Evolutionary conservation across 2,113 vertebrate genomes (phyloP), one percentile per base, ranked within the genome.

Genomic region (Monarcha castaneiventris): DNA sequence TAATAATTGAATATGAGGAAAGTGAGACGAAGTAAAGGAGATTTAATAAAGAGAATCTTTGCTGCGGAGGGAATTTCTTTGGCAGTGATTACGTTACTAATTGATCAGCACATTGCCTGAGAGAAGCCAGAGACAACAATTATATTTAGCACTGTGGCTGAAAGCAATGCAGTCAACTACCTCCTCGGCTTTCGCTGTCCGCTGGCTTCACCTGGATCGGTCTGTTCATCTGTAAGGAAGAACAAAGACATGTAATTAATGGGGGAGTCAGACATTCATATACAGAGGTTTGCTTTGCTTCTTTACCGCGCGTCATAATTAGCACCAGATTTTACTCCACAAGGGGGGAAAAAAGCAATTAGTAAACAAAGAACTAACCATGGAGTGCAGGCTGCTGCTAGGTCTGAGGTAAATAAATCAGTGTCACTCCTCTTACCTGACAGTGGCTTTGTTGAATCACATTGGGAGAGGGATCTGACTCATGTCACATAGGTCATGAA

Each of bases 161-260:
- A 97, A 97, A 97, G 96, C 97, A 98, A 98, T 96, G 95, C 97
- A 98, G 97, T 98, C 97, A 98, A 98, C 98, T 99, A 99, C 99
- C 99, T 99, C 99, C 99, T 98, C 99, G 99, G 97, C 99, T 99
- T 98, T 99, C 99, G 85, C 99, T 99, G 98, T 99, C 99, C 80
- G 99, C 99, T 48, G 99, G 99, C 97, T 99, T 99, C 99, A 99
- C 99, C 98, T 99, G 99, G 99, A 99, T 99, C 1, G 99, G 99
- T 97, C 99, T 99, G 98, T 99, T 99, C 99, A 99, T 99, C 99
- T 99, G 98, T 48, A 97, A 97, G 94, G 90, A 96, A 97, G 96
- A 94, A 95, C 87, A 97, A 92, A 82, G 69, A 90, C 66, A 86
- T 16, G 25, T 86, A 37, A 61, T 94, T 95, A 96, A 51, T 43